phyloP scores from a whole-genome alignment of 2,888 invertebrate genomes.

The Cerastis rubricosa region DNA sequence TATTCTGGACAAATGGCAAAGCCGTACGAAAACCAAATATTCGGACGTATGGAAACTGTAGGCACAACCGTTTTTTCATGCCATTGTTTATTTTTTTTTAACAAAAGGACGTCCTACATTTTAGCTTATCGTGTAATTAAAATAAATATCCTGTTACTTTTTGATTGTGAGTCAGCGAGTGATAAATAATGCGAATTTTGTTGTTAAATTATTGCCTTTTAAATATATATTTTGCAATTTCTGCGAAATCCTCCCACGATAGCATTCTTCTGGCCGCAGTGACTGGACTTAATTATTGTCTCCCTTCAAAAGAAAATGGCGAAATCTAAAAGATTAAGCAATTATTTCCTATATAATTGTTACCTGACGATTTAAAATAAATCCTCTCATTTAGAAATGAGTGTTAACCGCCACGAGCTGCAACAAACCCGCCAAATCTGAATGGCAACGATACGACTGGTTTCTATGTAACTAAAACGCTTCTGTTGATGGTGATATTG shows the following conservation, averaged over 20 bases:
- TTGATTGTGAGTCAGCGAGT: neutral
- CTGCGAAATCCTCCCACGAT: neutral
- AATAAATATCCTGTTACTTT: conserved; percentile 37
- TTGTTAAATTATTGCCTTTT: neutral
- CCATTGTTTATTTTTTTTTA: neutral
- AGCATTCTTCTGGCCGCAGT: neutral
- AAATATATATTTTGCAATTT: neutral
- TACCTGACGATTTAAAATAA: neutral
- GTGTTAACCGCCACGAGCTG: neutral
- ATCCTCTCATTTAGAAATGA: neutral
- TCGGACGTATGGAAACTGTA: neutral
- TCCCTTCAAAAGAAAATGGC: too few relatives aligned
- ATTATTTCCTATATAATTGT: neutral
- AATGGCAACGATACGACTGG: neutral
- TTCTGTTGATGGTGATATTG: neutral
- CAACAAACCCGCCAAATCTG: neutral
- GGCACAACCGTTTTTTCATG: neutral
- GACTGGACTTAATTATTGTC: neutral
- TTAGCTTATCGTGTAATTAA: conserved; percentile 11
- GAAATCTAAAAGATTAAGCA: too few relatives aligned
- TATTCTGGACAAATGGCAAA: neutral
- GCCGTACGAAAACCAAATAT: neutral
- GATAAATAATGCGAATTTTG: conserved; percentile 13
- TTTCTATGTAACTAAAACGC: neutral
- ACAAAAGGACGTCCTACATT: neutral